Evolutionary conservation across 2,797 vertebrate species (phyloP).

Genomic region (Centropyge bicolor): DNA sequence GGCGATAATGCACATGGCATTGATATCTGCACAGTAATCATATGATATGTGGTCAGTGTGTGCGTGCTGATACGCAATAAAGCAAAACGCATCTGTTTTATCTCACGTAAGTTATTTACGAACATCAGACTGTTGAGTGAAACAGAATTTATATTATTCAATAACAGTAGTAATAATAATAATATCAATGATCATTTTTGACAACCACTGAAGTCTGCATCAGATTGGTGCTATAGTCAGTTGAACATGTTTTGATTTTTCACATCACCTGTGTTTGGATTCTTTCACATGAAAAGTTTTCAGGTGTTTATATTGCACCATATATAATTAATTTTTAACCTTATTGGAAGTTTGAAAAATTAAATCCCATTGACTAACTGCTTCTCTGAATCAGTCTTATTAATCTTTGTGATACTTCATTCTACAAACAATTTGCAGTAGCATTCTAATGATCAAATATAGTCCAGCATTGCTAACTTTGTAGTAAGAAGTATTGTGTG

Average conservation of each 20-base stretch:
- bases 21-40: constrained; percentile 32
- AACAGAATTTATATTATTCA: too few species aligned
- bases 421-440: background rate
- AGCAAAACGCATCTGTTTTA: constrained; percentile 25
- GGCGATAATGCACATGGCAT: constrained; percentile 41
- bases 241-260: background rate
- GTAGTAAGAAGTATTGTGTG: background rate
- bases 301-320: background rate
- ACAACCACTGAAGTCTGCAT: background rate
- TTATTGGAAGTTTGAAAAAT: background rate
- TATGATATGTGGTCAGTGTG: constrained; percentile 62
- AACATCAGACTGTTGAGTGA: background rate
- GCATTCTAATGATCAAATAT: background rate
- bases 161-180: too few species aligned
- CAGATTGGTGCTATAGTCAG: background rate
- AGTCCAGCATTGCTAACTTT: background rate
- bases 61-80: constrained; percentile 49
- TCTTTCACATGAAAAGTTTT: background rate
- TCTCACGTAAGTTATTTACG: background rate
- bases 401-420: background rate
- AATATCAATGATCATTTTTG: too few species aligned
- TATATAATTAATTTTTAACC: too few species aligned
- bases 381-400: background rate
- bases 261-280: background rate
- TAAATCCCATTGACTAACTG: background rate